These are phyloP conservation scores for Hydrolagus colliei DNA, from an alignment of 2,797 vertebrate species.

Conservation along the genomic window DNA sequence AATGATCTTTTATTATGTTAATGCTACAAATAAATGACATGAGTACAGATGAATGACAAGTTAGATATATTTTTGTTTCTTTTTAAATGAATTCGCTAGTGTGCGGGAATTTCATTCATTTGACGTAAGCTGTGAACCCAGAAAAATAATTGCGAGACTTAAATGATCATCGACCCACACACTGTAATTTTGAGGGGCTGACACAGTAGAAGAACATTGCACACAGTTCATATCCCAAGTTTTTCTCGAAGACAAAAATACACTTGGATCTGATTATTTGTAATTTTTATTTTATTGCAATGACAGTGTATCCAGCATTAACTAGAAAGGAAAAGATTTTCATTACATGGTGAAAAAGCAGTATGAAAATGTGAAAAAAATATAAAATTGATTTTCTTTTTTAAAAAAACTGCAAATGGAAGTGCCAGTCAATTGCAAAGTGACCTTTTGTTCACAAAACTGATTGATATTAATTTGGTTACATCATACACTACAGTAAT, in stretches of 20 bases:
- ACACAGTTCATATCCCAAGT: not conserved
- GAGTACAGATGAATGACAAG: constrained; percentile 9
- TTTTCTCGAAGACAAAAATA: constrained; percentile 11
- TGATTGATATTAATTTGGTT: constrained; percentile 24
- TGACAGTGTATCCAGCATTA: constrained; percentile 30
- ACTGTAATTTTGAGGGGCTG: too few species aligned
- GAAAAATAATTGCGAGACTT: too few species aligned
- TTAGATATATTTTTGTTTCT: too few species aligned
- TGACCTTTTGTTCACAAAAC: constrained; percentile 27
- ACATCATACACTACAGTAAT: constrained; percentile 29
- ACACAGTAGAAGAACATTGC: too few species aligned
- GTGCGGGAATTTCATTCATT: too few species aligned
- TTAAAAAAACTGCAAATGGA: constrained; percentile 30
- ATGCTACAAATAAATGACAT: constrained; percentile 29
- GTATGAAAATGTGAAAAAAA: constrained; percentile 31
- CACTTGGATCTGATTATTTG: not conserved
- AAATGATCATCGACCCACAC: too few species aligned
- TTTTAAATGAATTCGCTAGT: too few species aligned
- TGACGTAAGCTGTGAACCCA: too few species aligned
- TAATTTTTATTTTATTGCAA: constrained; percentile 29
- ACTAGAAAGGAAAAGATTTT: constrained; percentile 21
- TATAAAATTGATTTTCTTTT: constrained; percentile 24
- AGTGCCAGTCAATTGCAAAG: constrained; percentile 26
- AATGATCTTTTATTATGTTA: constrained; percentile 29
- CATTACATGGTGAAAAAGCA: constrained; percentile 24